phyloP scores from a whole-genome alignment of 2,113 vertebrate genomes.

The Turdus rufiventris region DNA sequence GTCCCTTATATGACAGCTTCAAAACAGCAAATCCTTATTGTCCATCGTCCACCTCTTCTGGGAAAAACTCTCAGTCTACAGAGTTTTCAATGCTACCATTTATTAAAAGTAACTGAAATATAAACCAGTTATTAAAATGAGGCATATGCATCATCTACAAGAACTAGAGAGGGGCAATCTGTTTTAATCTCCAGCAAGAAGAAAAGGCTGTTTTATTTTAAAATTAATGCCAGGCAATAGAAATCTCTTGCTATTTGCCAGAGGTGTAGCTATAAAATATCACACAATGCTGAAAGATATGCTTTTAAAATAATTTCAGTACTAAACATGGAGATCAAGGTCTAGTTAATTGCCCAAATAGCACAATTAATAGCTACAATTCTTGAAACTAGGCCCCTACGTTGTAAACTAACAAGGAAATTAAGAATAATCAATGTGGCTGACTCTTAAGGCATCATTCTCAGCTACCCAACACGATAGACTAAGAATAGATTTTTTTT shows the following conservation, averaged over 20 bases:
- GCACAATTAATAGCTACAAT: not conserved
- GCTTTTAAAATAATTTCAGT: not conserved
- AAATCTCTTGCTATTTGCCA: not conserved
- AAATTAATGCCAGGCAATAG: not conserved
- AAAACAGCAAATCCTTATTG: not conserved
- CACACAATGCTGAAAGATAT: not conserved
- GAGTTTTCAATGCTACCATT: not conserved
- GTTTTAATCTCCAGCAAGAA: not conserved
- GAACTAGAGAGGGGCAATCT: not conserved
- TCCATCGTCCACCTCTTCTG: not conserved
- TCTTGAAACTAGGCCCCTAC: not conserved
- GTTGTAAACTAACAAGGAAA: not conserved
- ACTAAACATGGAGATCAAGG: not conserved
- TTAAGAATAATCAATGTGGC: not conserved
- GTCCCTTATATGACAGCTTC: not conserved
- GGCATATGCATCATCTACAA: not conserved
- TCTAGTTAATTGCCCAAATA: not conserved
- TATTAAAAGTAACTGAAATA: not conserved
- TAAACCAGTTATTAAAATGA: conserved; percentile 26
- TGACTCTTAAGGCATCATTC: not conserved
- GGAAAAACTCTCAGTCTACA: not conserved
- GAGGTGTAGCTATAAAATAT: not conserved
- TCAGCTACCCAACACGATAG: not conserved
- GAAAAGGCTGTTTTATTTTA: not conserved
- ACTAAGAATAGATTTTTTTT: not conserved